A percentile compares a stretch with the other conserved stretches of the same genome.
phyloP scores from a whole-genome alignment of 2,797 vertebrate genomes.

The Falco peregrinus region DNA sequence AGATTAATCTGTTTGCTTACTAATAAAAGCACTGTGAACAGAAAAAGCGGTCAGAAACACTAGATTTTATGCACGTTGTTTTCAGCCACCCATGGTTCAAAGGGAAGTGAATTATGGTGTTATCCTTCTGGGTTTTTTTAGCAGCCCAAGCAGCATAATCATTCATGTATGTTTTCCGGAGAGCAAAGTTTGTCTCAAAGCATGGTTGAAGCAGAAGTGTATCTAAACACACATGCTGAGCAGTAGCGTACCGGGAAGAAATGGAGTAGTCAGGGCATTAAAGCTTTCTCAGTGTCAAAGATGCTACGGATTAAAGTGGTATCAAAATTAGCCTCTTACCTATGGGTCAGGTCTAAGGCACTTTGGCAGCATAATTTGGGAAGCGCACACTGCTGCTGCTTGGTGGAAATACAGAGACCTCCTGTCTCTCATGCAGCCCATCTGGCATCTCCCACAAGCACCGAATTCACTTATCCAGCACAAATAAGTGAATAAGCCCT shows the following conservation, averaged over 20 bases:
- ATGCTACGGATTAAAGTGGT: background rate
- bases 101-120: background rate
- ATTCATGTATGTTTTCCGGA: background rate
- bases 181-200: background rate
- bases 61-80: background rate
- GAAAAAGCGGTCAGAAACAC: background rate
- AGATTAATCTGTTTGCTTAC: background rate
- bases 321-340: background rate
- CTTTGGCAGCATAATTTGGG: background rate
- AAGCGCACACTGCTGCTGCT: background rate
- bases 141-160: background rate
- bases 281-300: background rate
- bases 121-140: background rate
- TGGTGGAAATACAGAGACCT: conserved; percentile 34
- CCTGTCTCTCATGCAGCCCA: conserved; percentile 31
- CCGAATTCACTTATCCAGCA: conserved; percentile 19
- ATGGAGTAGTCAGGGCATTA: fast-evolving
- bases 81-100: background rate
- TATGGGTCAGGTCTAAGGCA: background rate
- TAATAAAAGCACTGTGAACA: background rate
- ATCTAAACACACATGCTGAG: background rate
- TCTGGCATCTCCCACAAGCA: conserved; percentile 61
- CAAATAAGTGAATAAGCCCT: conserved; percentile 53
- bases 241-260: fast-evolving
- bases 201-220: background rate